These are phyloP conservation scores for Etia nguti DNA, from an alignment of 2,113 vertebrate genomes.

Conservation along the genomic window DNA sequence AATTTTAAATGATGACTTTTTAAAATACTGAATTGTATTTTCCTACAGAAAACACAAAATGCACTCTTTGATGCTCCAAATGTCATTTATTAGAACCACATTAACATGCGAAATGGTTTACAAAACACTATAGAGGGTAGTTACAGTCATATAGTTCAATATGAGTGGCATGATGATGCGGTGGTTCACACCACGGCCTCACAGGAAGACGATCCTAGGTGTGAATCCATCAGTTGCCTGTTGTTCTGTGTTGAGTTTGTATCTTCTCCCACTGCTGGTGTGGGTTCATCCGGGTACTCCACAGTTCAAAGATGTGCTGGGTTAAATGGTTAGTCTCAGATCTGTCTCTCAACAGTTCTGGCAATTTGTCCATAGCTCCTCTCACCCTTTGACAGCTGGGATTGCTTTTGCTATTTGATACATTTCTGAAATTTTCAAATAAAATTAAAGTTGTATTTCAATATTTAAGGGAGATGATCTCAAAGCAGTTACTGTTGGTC, in stretches of 20 bases:
- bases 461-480: background rate
- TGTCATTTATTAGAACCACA: too few relatives aligned
- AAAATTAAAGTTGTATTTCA: background rate
- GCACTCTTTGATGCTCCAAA: too few relatives aligned
- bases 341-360: background rate
- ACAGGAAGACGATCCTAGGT: background rate
- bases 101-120: background rate
- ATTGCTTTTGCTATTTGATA: background rate
- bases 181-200: background rate
- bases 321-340: background rate
- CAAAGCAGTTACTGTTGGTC: background rate
- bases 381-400: background rate
- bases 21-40: too few relatives aligned
- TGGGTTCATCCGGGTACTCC: background rate
- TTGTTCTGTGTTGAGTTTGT: background rate
- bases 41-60: too few relatives aligned
- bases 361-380: too few relatives aligned
- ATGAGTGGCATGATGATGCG: rapidly evolving
- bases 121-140: too few relatives aligned
- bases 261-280: background rate
- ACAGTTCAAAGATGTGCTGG: background rate
- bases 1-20: too few relatives aligned
- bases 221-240: background rate
- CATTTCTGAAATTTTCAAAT: background rate
- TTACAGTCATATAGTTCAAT: too few relatives aligned